Evolutionary conservation across 2,113 vertebrate species (phyloP).

Genomic region (Elaphurus davidianus): DNA sequence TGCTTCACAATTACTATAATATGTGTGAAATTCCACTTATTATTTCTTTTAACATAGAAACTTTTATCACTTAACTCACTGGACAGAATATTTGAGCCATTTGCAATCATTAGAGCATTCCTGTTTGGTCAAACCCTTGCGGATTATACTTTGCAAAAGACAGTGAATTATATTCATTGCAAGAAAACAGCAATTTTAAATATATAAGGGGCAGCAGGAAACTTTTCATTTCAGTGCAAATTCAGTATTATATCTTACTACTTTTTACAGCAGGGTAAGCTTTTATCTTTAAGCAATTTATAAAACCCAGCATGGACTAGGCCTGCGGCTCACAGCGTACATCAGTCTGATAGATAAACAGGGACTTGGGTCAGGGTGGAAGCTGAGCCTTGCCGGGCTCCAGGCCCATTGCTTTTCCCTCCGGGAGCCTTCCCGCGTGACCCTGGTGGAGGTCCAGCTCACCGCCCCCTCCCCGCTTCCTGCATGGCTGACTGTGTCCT

Average conservation of each 20-base stretch:
- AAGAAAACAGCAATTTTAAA: slow-evolving; percentile 85
- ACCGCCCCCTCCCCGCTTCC: neutral
- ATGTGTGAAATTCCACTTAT: slow-evolving; percentile 90
- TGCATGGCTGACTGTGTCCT: rapidly evolving
- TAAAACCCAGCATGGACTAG: slow-evolving; percentile 52
- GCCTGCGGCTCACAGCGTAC: neutral
- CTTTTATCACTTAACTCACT: slow-evolving; percentile 88
- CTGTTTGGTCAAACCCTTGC: slow-evolving; percentile 86
- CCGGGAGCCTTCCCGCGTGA: neutral
- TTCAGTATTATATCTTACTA: slow-evolving; percentile 79
- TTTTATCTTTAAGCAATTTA: slow-evolving; percentile 74
- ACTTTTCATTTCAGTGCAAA: slow-evolving; percentile 78
- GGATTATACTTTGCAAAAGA: slow-evolving; percentile 79
- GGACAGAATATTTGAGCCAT: slow-evolving; percentile 87
- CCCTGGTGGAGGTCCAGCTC: neutral
- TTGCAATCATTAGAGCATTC: slow-evolving; percentile 87
- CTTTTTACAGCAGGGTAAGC: slow-evolving; percentile 68
- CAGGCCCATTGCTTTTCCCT: neutral
- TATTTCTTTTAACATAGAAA: slow-evolving; percentile 89
- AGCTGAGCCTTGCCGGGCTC: neutral
- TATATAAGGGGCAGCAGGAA: slow-evolving; percentile 82
- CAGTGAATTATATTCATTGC: slow-evolving; percentile 82
- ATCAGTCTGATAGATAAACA: slow-evolving; percentile 12
- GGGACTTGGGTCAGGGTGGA: neutral
- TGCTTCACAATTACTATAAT: slow-evolving; percentile 92